A percentile compares a stretch with the other conserved stretches of the same genome.
Conservation (phyloP, 35 echinoderm and acorn worm species). For the Diadema setosum region DNA sequence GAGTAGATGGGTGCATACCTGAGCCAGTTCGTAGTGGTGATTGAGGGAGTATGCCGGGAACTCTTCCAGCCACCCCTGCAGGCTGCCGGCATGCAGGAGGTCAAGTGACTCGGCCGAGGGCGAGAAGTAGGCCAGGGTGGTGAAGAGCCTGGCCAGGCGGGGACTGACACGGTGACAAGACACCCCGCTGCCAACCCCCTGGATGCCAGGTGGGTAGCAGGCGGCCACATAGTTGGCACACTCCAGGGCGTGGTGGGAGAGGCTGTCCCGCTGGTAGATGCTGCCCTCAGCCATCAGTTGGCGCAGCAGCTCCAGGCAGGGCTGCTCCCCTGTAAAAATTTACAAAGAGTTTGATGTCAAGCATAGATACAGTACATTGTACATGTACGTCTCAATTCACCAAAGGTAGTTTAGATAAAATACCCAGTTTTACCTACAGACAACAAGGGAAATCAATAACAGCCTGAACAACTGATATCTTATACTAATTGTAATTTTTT, state of each 20-base stretch:
- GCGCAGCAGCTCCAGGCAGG: slow-evolving; percentile 72
- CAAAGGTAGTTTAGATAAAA: no score
- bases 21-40: slow-evolving; percentile 71
- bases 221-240: slow-evolving; percentile 53
- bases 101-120: slow-evolving; percentile 38
- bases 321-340: slow-evolving; percentile 45
- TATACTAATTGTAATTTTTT: no score
- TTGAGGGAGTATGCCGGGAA: slow-evolving; percentile 86
- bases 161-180: slow-evolving; percentile 55
- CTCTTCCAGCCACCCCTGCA: slow-evolving; percentile 88
- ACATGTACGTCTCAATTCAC: no score
- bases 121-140: slow-evolving; percentile 45
- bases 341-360: no score
- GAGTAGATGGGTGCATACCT: slow-evolving; percentile 43
- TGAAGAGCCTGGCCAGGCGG: slow-evolving; percentile 47
- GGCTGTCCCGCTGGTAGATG: slow-evolving; percentile 49
- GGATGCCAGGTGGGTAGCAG: slow-evolving; percentile 25
- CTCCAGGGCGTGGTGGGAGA: slow-evolving; percentile 68
- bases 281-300: slow-evolving; percentile 62
- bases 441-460: no score
- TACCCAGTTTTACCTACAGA: no score
- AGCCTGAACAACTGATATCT: no score
- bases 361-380: no score
- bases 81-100: slow-evolving; percentile 30
- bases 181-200: slow-evolving; percentile 55